phyloP scores from a whole-genome alignment of 2,113 vertebrate genomes.

The Fukomys damarensis region DNA sequence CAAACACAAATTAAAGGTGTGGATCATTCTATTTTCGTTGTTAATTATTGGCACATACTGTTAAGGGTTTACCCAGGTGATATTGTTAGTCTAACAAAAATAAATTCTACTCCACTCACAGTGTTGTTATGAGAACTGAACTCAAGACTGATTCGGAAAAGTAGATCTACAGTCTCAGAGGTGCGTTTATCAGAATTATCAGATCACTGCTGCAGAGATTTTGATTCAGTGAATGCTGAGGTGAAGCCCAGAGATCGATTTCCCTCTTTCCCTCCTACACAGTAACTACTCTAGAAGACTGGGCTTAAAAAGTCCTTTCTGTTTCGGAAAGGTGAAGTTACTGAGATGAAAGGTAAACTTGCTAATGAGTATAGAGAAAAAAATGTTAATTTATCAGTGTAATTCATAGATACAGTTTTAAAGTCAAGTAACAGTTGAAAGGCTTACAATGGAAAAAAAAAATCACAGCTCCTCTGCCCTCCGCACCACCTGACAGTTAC shows the following conservation, averaged over 20 bases:
- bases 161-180: neutral
- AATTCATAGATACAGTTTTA: neutral
- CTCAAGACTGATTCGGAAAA: constrained; percentile 21
- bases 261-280: neutral
- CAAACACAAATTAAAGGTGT: neutral
- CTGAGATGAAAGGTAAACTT: neutral
- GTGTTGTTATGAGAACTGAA: neutral
- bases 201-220: neutral
- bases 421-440: neutral
- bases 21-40: neutral
- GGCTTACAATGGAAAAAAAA: neutral
- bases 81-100: neutral
- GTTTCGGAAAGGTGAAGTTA: neutral
- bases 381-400: neutral
- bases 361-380: neutral
- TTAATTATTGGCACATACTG: neutral
- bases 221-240: neutral
- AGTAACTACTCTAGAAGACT: neutral
- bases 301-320: neutral
- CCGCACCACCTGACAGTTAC: neutral
- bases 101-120: neutral
- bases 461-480: neutral
- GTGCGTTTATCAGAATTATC: too few relatives aligned
- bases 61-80: neutral
- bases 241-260: neutral